Evolutionary conservation across 2,888 invertebrate genomes (phyloP), one percentile per base, ranked within the genome.

Genomic region (Odontomyia ornata): DNA sequence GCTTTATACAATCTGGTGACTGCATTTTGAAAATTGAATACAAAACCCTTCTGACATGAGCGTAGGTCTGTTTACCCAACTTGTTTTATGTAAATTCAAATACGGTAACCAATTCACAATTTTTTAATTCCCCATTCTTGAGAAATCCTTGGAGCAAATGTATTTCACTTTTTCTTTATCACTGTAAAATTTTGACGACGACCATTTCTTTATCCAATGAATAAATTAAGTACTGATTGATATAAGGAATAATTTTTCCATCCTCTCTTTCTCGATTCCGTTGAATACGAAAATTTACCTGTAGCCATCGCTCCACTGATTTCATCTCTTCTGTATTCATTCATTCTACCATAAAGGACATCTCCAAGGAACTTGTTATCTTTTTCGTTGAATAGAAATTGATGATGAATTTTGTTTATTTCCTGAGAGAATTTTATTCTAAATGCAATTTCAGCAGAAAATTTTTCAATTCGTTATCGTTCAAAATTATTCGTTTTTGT

Each of bases 371-470:
- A 69, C 78, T 77, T 77, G 77, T 77, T 78, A 75, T 78, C 28
- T 36, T 60, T 36, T 25, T 25, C 21, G 9, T 36, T 81, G 81
- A 81, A 81, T 81, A 80, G 81, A 81, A 81, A 81, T 81, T 81
- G 81, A 81, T 81, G 81, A 81, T 73, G 73, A 73, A 73, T 81
- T 80, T 78, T 80, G 81, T 80, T 80, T 81, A 81, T 81, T 81
- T 81, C 81, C 81, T 78, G 77, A 80, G 81, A 80, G 81, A 79
- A 36, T 36, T 57, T 57, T 73, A 73, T 73, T 73, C 52, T 73
- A 69, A 69, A 57, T 73, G 73, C 73, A 25, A 73, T 60, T 73
- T 73, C 73, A 73, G 73, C 73, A 36, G 43, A 57, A 57, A 43
- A 79, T 80, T 81, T 80, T 80, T 79, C 80, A 80, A 80, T 80